Percentiles rank a stretch among this genome's conserved stretches.
phyloP scores from a whole-genome alignment of 1,140 invertebrate species.

The Bilobella aurantiaca region DNA sequence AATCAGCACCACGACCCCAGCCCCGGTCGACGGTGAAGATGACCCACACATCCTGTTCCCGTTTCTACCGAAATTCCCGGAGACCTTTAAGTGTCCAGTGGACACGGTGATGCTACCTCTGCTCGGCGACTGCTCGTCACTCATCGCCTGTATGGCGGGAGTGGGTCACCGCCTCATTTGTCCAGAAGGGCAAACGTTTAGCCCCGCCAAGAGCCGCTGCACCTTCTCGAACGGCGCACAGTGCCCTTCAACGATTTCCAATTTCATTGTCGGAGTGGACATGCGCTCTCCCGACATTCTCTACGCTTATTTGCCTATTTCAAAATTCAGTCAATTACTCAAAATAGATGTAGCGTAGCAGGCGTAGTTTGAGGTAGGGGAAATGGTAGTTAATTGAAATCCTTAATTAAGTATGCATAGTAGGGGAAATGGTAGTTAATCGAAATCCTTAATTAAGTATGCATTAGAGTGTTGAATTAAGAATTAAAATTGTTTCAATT shows the following conservation, averaged over 20 bases:
- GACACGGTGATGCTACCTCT: constrained; percentile 20
- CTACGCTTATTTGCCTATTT: background rate
- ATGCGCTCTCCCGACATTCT: background rate
- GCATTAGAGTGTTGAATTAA: no score
- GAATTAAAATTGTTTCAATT: no score
- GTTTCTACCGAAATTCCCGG: constrained; percentile 13
- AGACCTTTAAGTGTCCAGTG: constrained; percentile 10
- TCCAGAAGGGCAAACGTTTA: constrained; percentile 8
- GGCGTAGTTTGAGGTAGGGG: background rate
- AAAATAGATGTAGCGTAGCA: background rate
- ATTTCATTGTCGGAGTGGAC: background rate
- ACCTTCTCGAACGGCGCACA: background rate
- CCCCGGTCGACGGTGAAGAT: constrained; percentile 13
- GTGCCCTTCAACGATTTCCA: background rate
- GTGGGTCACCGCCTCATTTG: constrained; percentile 16
- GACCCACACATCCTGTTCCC: constrained; percentile 13
- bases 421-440: background rate
- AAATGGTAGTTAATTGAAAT: background rate
- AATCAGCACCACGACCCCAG: background rate
- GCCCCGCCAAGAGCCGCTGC: background rate
- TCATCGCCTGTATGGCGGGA: constrained; percentile 22
- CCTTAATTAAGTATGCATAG: no score
- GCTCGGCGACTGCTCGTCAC: constrained; percentile 18
- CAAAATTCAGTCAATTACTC: background rate
- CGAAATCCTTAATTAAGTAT: no score